Conservation (phyloP, 1,140 invertebrate species). For the Solen grandis region DNA sequence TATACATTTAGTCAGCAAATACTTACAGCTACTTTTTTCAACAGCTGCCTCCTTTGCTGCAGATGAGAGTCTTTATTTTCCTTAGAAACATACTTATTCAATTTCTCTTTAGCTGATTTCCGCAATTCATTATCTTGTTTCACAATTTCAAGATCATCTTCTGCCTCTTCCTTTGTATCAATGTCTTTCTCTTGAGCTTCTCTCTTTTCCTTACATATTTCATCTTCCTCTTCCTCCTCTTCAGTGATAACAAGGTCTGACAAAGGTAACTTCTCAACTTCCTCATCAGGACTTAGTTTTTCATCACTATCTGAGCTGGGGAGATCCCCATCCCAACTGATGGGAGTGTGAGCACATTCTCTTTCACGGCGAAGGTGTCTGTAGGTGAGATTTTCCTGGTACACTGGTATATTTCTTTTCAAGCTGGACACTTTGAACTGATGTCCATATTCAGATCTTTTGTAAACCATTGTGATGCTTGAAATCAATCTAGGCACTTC, state of each 20-base stretch:
- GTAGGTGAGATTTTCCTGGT: conserved; percentile 43
- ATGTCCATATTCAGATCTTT: conserved; percentile 49
- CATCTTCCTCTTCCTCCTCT: conserved; percentile 14
- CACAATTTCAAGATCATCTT: conserved; percentile 35
- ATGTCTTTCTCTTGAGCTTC: background rate
- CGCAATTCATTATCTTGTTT: conserved; percentile 33
- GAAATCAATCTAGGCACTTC: no score
- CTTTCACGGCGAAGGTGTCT: conserved; percentile 37
- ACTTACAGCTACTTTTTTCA: conserved; percentile 47
- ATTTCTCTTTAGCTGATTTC: conserved; percentile 48
- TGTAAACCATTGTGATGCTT: conserved; percentile 42
- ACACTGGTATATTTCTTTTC: conserved; percentile 36
- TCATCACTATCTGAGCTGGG: conserved; percentile 48
- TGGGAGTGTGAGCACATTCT: conserved; percentile 51
- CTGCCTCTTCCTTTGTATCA: conserved; percentile 4
- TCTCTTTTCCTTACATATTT: background rate
- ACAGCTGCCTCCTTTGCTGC: background rate
- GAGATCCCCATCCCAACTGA: conserved; percentile 44
- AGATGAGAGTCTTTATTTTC: conserved; percentile 43
- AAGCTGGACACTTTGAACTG: conserved; percentile 47
- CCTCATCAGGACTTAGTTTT: conserved; percentile 11
- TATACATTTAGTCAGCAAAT: no score
- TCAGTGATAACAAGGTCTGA: conserved; percentile 37
- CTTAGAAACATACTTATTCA: conserved; percentile 50
- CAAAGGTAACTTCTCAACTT: conserved; percentile 21